A percentile compares a stretch with the other conserved stretches of the same genome.
Conservation (phyloP, 1,140 invertebrate species). For the Drosophila athabasca region DNA sequence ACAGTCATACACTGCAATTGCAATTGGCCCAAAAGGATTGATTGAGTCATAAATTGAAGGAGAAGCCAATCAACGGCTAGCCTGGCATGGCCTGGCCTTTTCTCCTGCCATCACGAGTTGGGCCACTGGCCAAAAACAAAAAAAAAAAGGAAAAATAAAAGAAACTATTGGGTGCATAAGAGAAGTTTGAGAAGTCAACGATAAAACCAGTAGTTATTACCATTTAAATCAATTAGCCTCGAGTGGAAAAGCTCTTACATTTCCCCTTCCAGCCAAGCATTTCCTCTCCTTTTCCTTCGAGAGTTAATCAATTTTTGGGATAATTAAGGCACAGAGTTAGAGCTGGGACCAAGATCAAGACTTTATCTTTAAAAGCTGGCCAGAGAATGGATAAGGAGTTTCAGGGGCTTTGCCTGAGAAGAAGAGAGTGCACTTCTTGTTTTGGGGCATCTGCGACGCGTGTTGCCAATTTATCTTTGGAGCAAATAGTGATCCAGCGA, state of each 20-base stretch:
- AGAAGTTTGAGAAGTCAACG: constrained; percentile 21
- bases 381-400: neutral
- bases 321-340: constrained; percentile 55
- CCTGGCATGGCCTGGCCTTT: neutral
- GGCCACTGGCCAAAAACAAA: constrained; percentile 46
- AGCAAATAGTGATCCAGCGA: constrained; percentile 34
- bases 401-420: neutral
- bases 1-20: constrained; percentile 32
- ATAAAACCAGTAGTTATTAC: constrained; percentile 66
- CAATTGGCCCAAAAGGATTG: constrained; percentile 62
- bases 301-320: constrained; percentile 67
- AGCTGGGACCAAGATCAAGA: constrained; percentile 35
- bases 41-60: constrained; percentile 74
- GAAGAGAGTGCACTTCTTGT: no score
- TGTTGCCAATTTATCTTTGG: constrained; percentile 75
- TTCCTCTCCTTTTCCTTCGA: constrained; percentile 23
- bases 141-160: constrained; percentile 38
- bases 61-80: constrained; percentile 54
- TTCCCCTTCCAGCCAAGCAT: constrained; percentile 2
- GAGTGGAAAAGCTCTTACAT: constrained; percentile 27
- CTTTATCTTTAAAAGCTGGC: constrained; percentile 57
- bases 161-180: constrained; percentile 10
- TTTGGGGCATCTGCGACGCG: constrained; percentile 60
- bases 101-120: constrained; percentile 58
- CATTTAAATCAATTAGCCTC: constrained; percentile 62